Conservation (phyloP, 92 coral and sea anemone genomes). For the Bergia puertoricense region DNA sequence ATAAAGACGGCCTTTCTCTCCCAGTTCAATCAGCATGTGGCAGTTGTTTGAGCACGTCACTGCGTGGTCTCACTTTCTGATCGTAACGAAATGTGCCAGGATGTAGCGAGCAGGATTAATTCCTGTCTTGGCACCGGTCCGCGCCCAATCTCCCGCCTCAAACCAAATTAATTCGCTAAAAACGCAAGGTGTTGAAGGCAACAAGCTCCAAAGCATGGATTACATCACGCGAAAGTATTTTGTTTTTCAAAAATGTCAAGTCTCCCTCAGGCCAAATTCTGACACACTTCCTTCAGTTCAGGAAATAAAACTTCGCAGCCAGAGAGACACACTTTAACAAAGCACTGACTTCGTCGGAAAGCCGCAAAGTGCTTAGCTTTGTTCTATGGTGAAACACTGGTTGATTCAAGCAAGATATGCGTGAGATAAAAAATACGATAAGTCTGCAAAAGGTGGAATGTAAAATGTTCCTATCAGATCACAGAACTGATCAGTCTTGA, state of each 20-base stretch:
- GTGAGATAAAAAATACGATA: conserved; percentile 23
- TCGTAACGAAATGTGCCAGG: conserved; percentile 34
- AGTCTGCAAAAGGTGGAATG: not conserved
- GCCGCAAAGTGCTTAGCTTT: not conserved
- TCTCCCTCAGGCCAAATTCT: conserved; percentile 16
- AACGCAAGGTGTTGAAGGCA: conserved; percentile 34
- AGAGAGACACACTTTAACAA: not conserved
- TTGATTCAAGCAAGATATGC: not conserved
- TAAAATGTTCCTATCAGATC: not conserved
- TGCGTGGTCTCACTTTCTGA: not conserved
- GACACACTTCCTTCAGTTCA: not conserved
- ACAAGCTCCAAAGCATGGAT: not conserved
- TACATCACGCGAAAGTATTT: conserved; percentile 22
- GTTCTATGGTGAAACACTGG: not conserved
- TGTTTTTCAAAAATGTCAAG: not conserved
- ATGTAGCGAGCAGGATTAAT: conserved; percentile 7
- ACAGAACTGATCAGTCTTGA: not conserved
- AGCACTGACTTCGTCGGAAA: not conserved
- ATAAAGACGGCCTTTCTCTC: not conserved
- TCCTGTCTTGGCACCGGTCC: conserved; percentile 23
- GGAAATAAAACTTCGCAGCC: not conserved
- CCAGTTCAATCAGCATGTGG: conserved; percentile 20
- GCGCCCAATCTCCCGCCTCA: conserved; percentile 34
- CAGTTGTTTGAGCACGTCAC: conserved; percentile 8
- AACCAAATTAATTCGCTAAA: conserved; percentile 39